Evolutionary conservation across 2,797 vertebrate genomes (phyloP).

Genomic region (Myripristis murdjan): DNA sequence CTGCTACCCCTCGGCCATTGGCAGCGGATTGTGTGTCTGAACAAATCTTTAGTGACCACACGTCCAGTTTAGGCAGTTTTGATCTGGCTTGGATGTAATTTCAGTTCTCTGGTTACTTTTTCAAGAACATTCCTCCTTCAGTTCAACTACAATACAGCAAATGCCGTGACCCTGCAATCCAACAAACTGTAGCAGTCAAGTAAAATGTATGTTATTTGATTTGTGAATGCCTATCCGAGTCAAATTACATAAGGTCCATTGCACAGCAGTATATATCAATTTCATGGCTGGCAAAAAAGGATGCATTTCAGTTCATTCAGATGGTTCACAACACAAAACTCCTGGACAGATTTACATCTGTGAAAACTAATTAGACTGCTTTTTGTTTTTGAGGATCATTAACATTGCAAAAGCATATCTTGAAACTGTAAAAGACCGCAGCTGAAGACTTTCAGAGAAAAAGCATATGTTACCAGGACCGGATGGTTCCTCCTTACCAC

Average conservation of each 20-base stretch:
- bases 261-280: no score
- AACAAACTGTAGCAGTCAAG: slow-evolving; percentile 3
- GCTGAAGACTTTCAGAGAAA: slow-evolving; percentile 18
- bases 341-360: slow-evolving; percentile 28
- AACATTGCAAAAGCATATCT: neutral
- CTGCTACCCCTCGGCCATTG: slow-evolving; percentile 74
- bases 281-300: no score
- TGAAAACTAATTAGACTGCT: neutral
- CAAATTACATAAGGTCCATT: neutral
- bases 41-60: slow-evolving; percentile 78
- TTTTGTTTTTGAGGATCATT: neutral
- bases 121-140: slow-evolving; percentile 36
- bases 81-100: slow-evolving; percentile 68
- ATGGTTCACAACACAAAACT: neutral
- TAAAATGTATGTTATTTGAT: slow-evolving; percentile 23
- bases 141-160: slow-evolving; percentile 24
- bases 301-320: neutral
- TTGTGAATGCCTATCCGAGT: neutral
- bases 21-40: slow-evolving; percentile 74
- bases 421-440: slow-evolving; percentile 15
- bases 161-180: slow-evolving; percentile 34
- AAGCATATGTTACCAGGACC: slow-evolving; percentile 12
- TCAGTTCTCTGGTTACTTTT: slow-evolving; percentile 52
- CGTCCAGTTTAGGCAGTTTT: slow-evolving; percentile 60
- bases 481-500: no score